Evolutionary conservation across 2,113 vertebrate genomes (phyloP).

Genomic region (Lamprotornis superbus): DNA sequence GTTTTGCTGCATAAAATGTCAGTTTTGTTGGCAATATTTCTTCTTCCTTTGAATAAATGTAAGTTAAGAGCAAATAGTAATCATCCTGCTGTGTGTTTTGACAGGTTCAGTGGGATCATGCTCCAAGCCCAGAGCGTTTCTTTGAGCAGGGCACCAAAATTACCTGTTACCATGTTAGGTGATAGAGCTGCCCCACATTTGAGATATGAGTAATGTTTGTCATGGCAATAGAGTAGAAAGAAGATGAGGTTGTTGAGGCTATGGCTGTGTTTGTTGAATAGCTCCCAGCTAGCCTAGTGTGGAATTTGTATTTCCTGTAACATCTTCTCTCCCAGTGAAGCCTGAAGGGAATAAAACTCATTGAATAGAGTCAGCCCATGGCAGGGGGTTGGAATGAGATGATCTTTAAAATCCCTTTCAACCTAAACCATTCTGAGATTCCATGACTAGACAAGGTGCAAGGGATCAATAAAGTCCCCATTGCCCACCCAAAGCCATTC

Average conservation of each 20-base stretch:
- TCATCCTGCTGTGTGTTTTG: neutral
- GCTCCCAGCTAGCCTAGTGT: neutral
- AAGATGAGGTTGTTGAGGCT: neutral
- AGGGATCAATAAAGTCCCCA: neutral
- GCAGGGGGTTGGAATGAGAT: neutral
- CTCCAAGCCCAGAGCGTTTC: neutral
- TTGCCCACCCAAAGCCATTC: rapidly evolving
- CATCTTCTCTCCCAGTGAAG: neutral
- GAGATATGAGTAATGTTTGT: rapidly evolving
- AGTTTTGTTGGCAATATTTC: neutral
- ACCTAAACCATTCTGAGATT: neutral
- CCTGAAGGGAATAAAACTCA: neutral
- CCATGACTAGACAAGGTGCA: neutral
- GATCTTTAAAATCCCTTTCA: neutral
- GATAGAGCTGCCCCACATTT: rapidly evolving
- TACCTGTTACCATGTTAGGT: neutral
- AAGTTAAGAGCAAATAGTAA: neutral
- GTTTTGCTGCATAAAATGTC: neutral
- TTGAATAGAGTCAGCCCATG: neutral
- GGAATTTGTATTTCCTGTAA: neutral
- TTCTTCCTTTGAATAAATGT: neutral
- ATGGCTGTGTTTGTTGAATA: neutral
- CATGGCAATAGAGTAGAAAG: neutral
- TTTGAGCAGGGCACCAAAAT: neutral
- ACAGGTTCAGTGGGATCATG: rapidly evolving